Conservation (phyloP, 2,888 invertebrate genomes). For the Oxycera nigricornis region DNA sequence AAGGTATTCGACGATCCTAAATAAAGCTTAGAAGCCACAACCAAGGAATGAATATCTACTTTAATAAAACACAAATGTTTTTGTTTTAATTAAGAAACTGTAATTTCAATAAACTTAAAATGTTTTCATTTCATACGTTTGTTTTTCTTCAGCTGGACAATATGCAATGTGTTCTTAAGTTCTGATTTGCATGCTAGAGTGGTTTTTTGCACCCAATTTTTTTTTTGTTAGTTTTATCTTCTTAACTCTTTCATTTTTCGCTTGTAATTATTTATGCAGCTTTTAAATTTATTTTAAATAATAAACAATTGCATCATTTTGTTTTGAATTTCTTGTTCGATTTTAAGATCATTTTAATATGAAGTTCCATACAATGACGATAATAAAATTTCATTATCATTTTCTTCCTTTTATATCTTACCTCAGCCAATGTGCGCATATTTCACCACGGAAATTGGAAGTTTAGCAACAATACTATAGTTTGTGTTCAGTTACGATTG, state of each 20-base stretch:
- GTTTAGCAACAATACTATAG: too few relatives aligned
- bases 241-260: slow-evolving; percentile 53
- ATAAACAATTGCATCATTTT: slow-evolving; percentile 19
- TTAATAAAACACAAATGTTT: slow-evolving; percentile 48
- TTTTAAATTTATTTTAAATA: slow-evolving; percentile 18
- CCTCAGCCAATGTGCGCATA: not conserved
- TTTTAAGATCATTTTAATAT: slow-evolving; percentile 32
- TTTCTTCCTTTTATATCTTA: slow-evolving; percentile 6
- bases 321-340: not conserved
- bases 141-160: slow-evolving; percentile 50
- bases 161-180: slow-evolving; percentile 40
- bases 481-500: too few relatives aligned
- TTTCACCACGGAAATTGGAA: not conserved
- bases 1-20: too few relatives aligned
- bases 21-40: too few relatives aligned
- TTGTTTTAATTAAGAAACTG: slow-evolving; percentile 63
- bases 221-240: slow-evolving; percentile 42
- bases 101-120: slow-evolving; percentile 64
- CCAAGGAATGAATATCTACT: not conserved
- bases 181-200: slow-evolving; percentile 39
- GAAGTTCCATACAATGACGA: slow-evolving; percentile 32
- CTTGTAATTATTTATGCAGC: slow-evolving; percentile 50
- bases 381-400: slow-evolving; percentile 31
- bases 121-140: slow-evolving; percentile 48
- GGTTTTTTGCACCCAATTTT: slow-evolving; percentile 1